A percentile compares a stretch with the other conserved stretches of the same genome.
Evolutionary conservation across 2,113 vertebrate species (phyloP).

Genomic region (Bos indicus): DNA sequence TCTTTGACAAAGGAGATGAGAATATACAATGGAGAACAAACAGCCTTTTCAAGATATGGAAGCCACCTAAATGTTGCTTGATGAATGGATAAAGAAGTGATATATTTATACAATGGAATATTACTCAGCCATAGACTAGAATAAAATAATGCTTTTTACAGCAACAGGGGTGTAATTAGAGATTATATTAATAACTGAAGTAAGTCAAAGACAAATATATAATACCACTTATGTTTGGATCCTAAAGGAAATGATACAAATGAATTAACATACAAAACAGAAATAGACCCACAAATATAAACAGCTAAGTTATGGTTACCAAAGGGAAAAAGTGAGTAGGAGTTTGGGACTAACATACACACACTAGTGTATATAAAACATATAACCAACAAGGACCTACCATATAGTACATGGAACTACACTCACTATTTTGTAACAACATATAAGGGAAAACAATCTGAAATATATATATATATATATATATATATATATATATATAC

Average conservation of each 20-base stretch:
- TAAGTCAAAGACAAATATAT: neutral
- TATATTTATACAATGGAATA: neutral
- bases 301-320: neutral
- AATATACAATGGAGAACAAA: neutral
- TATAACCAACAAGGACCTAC: neutral
- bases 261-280: neutral
- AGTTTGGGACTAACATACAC: neutral
- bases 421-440: neutral
- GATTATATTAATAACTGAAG: neutral
- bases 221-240: neutral
- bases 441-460: neutral
- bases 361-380: neutral
- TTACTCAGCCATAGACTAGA: neutral
- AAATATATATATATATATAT: neutral
- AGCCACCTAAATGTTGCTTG: neutral
- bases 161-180: neutral
- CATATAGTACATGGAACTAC: neutral
- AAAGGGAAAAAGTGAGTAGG: neutral
- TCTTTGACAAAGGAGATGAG: neutral
- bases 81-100: neutral
- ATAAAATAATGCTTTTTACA: neutral
- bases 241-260: neutral
- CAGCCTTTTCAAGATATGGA: neutral
- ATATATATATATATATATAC: no score
- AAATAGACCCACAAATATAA: neutral